These are phyloP conservation scores for Altica lythri DNA, from an alignment of 2,888 invertebrate genomes.

Conservation along the genomic window DNA sequence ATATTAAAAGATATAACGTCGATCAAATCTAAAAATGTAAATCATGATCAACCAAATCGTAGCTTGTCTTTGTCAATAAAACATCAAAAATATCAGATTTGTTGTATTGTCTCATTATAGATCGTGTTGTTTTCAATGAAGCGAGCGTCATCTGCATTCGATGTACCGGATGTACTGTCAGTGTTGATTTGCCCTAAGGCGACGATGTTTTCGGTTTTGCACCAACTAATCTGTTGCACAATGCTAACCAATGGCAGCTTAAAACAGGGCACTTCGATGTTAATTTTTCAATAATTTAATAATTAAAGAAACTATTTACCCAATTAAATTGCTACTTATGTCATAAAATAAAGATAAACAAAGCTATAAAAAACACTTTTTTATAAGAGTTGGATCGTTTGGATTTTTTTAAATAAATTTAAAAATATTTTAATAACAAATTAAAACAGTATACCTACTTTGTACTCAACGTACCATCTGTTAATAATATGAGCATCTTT, in stretches of 20 bases:
- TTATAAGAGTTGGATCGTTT: too few relatives aligned
- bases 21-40: slow-evolving; percentile 29
- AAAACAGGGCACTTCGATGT: too few relatives aligned
- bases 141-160: slow-evolving; percentile 47
- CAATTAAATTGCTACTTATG: too few relatives aligned
- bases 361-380: too few relatives aligned
- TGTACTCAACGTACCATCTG: too few relatives aligned
- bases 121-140: slow-evolving; percentile 43
- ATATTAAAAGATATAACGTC: slow-evolving; percentile 11
- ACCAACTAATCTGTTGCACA: slow-evolving; percentile 24
- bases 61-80: slow-evolving; percentile 40
- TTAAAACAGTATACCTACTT: too few relatives aligned
- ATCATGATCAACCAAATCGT: slow-evolving; percentile 32
- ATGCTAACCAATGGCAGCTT: slow-evolving; percentile 14
- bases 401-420: too few relatives aligned
- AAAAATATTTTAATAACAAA: too few relatives aligned
- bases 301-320: too few relatives aligned
- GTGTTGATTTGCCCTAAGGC: slow-evolving; percentile 49
- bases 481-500: too few relatives aligned
- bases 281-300: too few relatives aligned
- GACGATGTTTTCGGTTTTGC: slow-evolving; percentile 45
- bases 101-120: slow-evolving; percentile 46
- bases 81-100: slow-evolving; percentile 40
- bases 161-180: slow-evolving; percentile 50
- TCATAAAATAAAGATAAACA: too few relatives aligned